phyloP scores from a whole-genome alignment of 2,888 invertebrate genomes.

The Cotesia congregata region DNA sequence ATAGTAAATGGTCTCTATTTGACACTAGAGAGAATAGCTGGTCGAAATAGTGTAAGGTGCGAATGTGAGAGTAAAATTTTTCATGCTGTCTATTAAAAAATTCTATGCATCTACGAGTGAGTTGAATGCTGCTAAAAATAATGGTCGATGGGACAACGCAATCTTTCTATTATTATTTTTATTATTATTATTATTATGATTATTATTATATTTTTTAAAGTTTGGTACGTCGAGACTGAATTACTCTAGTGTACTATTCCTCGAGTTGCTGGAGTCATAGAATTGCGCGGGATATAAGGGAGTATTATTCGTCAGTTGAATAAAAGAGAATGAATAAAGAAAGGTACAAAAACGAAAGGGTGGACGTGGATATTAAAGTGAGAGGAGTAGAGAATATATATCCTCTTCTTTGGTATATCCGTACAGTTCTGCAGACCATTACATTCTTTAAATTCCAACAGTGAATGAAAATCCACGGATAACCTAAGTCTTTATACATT shows the following conservation, averaged over 20 bases:
- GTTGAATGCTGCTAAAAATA: constrained; percentile 44
- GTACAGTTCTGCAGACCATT: background rate
- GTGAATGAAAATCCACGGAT: constrained; percentile 1
- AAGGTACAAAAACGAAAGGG: background rate
- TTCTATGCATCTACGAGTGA: constrained; percentile 48
- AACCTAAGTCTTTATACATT: background rate
- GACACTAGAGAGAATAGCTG: background rate
- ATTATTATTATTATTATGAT: background rate
- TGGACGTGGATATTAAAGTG: background rate
- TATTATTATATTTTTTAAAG: background rate
- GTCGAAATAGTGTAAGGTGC: background rate
- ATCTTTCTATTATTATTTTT: background rate
- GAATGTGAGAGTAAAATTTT: constrained; percentile 33
- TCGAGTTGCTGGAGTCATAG: background rate
- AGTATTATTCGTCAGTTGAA: background rate
- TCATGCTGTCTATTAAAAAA: constrained; percentile 47
- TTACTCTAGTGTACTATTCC: background rate
- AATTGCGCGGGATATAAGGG: background rate
- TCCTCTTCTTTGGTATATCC: background rate
- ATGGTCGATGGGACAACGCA: constrained; percentile 43
- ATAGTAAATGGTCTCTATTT: background rate
- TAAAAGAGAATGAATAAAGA: background rate
- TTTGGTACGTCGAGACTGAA: background rate
- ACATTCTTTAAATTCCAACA: background rate
- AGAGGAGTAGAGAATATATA: background rate